Evolutionary conservation across 2,888 invertebrate genomes (phyloP), one percentile per base, ranked within the genome.

Genomic region (Zygothrica quintamaculata): DNA sequence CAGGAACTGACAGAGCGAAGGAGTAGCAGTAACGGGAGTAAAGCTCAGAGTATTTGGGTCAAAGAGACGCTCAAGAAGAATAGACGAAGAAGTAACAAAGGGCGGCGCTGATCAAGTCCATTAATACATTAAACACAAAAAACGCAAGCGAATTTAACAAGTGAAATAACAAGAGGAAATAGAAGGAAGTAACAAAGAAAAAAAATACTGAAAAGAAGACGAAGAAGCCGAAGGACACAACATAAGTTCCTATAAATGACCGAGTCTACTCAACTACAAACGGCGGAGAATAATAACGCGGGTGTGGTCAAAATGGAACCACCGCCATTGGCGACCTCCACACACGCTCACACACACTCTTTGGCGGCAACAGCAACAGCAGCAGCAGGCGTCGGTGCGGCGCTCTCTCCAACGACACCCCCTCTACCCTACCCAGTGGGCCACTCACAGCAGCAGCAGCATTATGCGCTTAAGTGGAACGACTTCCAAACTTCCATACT

Each of bases 391-490:
- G 65, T 71, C 48, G 75, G 67, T n/a, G 57, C 87, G 48, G 77
- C 87, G 16, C 68, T 86, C 1, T 86, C 80, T 22, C 87, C 62
- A 59, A 84, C 78, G 34, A 84, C 74, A 26, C 82, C 82, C 3
- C 82, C 79, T 3, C 36, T 56, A 42, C 80, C 68, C 13, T 61
- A 42, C 9, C 66, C 57, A n/a, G 42, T 71, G 18, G 73, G 62
- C 1, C 74, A 66, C 8, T 57, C 60, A 6, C 92, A 94, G 85
- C 95, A 95, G 93, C 92, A 94, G 85, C 95, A 95, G 93, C 97
- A 97, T 92, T 97, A 97, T 92, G 96, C 97, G 91, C 94, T 97
- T 92, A 95, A 97, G 89, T 97, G 97, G 97, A 97, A 97, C 92
- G 97, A 97, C 92, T 97, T 97, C 93, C 97, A 97, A 92, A 95